A percentile compares a stretch with the other conserved stretches of the same genome.
Evolutionary conservation across 2,113 vertebrate genomes (phyloP).

Genomic region (Spermophilus dauricus): DNA sequence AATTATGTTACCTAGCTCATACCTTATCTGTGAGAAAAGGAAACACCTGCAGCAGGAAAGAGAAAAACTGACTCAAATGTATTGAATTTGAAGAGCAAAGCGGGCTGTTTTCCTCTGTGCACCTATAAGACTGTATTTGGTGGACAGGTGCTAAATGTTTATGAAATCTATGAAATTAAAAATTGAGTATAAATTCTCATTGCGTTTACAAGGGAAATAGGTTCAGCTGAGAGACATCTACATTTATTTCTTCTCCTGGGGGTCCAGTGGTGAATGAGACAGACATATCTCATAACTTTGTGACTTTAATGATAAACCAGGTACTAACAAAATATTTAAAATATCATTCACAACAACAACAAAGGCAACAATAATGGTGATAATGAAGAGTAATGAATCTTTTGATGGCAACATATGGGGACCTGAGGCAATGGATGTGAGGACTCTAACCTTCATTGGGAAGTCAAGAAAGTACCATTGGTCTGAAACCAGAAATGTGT

Average conservation of each 20-base stretch:
- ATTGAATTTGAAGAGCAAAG: neutral
- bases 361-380: neutral
- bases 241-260: neutral
- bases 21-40: neutral
- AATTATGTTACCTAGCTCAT: neutral
- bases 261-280: neutral
- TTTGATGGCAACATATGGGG: neutral
- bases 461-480: neutral
- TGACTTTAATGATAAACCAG: neutral
- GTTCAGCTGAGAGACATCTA: neutral
- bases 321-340: neutral
- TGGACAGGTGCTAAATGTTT: neutral
- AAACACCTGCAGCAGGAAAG: neutral
- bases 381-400: neutral
- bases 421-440: neutral
- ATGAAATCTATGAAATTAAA: neutral
- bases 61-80: neutral
- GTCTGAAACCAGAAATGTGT: neutral
- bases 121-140: neutral
- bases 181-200: neutral
- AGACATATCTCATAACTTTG: neutral
- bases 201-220: neutral
- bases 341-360: neutral
- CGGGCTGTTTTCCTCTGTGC: neutral
- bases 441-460: neutral